Evolutionary conservation across 2,888 invertebrate species (phyloP).

Genomic region (Conomelus anceps): DNA sequence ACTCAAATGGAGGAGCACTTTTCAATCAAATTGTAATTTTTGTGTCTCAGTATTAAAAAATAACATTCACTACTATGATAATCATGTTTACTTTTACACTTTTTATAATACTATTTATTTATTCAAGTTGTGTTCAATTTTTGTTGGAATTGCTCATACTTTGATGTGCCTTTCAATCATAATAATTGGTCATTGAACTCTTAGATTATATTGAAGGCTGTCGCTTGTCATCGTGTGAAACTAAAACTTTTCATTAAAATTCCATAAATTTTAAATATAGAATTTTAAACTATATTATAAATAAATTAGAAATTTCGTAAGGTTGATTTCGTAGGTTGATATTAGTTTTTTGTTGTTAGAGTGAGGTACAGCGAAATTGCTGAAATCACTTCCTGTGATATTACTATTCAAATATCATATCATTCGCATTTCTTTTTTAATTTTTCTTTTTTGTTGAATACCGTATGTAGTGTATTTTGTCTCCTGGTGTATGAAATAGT

Average conservation of each 20-base stretch:
- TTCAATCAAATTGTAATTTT: not conserved
- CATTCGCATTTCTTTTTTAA: not conserved
- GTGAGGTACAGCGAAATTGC: too few relatives aligned
- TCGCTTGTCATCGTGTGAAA: not conserved
- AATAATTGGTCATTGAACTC: not conserved
- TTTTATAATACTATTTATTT: not conserved
- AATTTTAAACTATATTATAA: not conserved
- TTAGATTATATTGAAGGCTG: not conserved
- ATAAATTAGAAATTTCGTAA: not conserved
- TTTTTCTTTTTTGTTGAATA: not conserved
- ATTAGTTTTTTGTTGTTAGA: not conserved
- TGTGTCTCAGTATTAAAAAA: not conserved
- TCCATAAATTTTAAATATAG: too few relatives aligned
- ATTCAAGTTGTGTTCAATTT: not conserved
- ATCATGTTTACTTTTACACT: not conserved
- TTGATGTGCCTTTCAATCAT: not conserved
- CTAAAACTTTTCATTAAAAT: not conserved
- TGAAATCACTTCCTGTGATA: not conserved
- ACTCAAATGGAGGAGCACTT: not conserved
- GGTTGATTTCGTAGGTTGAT: not conserved
- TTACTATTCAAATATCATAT: not conserved
- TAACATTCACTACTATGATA: not conserved
- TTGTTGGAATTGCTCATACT: not conserved
- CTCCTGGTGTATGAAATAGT: not conserved
- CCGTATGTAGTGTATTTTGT: too few relatives aligned